phyloP scores from a whole-genome alignment of 2,888 invertebrate species.

The Macrophya annulata region DNA sequence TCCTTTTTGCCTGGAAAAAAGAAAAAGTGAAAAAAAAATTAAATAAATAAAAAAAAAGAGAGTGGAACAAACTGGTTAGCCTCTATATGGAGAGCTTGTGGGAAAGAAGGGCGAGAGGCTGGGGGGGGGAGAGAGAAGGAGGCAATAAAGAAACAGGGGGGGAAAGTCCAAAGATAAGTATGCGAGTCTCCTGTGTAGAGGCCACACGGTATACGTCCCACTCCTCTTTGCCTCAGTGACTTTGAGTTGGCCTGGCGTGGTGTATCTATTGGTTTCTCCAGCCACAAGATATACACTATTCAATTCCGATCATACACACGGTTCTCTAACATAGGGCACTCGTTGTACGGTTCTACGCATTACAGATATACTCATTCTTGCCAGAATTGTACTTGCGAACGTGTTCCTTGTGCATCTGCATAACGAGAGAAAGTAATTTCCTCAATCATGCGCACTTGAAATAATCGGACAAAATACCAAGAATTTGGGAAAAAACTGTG shows the following conservation, averaged over 20 bases:
- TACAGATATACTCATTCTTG: background rate
- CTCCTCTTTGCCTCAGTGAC: conserved; percentile 55
- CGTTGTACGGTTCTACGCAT: background rate
- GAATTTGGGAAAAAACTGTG: background rate
- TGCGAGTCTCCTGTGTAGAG: conserved; percentile 70
- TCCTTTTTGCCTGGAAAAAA: conserved; percentile 63
- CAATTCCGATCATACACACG: conserved; percentile 7
- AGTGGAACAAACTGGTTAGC: conserved; percentile 79
- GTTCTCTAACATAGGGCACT: conserved; percentile 48
- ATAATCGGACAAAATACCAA: background rate
- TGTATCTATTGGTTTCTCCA: conserved; percentile 56
- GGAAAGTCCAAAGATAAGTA: conserved; percentile 79
- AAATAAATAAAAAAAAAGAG: conserved; percentile 65
- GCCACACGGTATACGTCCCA: conserved; percentile 59
- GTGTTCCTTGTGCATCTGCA: background rate
- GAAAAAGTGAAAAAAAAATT: background rate
- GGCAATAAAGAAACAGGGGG: conserved; percentile 67
- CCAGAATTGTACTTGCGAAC: background rate
- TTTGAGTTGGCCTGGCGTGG: conserved; percentile 44
- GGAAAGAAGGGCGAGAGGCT: conserved; percentile 61
- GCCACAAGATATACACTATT: conserved; percentile 65
- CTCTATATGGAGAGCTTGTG: conserved; percentile 69
- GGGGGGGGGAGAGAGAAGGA: conserved; percentile 63
- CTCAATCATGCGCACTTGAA: background rate
- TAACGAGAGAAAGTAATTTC: background rate